Conservation (phyloP, 2,113 vertebrate genomes). For the Leucopternis melanops region DNA sequence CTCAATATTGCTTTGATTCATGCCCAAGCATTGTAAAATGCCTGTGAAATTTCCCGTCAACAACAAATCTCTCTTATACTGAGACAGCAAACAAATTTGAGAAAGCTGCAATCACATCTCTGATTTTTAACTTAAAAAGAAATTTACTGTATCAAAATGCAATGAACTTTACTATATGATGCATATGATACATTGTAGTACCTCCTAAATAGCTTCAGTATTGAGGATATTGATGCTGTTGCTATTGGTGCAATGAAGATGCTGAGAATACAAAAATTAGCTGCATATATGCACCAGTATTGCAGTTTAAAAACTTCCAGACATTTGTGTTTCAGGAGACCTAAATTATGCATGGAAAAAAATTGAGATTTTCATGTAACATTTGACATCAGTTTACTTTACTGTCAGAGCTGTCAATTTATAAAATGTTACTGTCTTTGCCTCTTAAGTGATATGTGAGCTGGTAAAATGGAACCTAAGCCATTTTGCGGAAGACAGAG, state of each 20-base stretch:
- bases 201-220: neutral
- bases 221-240: neutral
- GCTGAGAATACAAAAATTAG: neutral
- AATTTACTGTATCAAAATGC: neutral
- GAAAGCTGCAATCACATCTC: neutral
- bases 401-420: neutral
- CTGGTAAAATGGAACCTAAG: neutral
- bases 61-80: neutral
- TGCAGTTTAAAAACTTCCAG: neutral
- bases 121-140: neutral
- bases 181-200: neutral
- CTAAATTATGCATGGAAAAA: neutral
- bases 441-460: neutral
- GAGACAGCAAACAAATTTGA: neutral
- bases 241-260: neutral
- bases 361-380: neutral
- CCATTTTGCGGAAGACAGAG: neutral
- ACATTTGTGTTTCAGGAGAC: neutral
- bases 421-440: neutral
- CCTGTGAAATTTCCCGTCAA: neutral
- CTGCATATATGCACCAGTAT: neutral
- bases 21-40: neutral
- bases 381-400: neutral
- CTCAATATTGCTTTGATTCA: neutral
- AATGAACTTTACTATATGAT: neutral